phyloP scores from a whole-genome alignment of 2,797 vertebrate species.

The Moxostoma hubbsi region DNA sequence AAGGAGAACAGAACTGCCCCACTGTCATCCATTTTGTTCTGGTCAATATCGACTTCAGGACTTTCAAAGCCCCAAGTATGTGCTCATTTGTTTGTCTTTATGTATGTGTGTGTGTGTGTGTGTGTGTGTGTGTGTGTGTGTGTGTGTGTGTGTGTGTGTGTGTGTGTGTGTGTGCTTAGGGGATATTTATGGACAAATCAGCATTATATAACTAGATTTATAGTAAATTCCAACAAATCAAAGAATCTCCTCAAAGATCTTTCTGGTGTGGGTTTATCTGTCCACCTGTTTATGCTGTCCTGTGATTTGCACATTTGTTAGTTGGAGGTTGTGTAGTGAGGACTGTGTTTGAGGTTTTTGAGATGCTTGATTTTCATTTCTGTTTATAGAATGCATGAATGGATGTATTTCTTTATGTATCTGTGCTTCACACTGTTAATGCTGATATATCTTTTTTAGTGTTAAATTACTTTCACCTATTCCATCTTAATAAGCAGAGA shows the following conservation, averaged over 20 bases:
- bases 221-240: background rate
- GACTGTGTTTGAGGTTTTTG: constrained; percentile 44
- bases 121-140: too few species aligned
- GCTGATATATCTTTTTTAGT: too few species aligned
- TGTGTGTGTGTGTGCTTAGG: background rate
- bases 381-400: background rate
- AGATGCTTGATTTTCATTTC: constrained; percentile 46
- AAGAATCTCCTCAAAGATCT: background rate
- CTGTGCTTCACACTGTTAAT: background rate
- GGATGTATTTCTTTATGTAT: background rate
- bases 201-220: constrained; percentile 13
- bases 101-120: too few species aligned
- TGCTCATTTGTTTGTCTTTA: constrained; percentile 18
- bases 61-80: constrained; percentile 93
- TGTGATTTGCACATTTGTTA: background rate
- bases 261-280: background rate
- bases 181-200: background rate
- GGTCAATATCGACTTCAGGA: constrained; percentile 94
- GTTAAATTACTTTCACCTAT: too few species aligned
- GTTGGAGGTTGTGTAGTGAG: background rate
- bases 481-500: too few species aligned
- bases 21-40: constrained; percentile 96
- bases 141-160: too few species aligned
- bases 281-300: constrained; percentile 2
- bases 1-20: constrained; percentile 91